Evolutionary conservation across 2,113 vertebrate genomes (phyloP).

Genomic region (Ameiurus melas): DNA sequence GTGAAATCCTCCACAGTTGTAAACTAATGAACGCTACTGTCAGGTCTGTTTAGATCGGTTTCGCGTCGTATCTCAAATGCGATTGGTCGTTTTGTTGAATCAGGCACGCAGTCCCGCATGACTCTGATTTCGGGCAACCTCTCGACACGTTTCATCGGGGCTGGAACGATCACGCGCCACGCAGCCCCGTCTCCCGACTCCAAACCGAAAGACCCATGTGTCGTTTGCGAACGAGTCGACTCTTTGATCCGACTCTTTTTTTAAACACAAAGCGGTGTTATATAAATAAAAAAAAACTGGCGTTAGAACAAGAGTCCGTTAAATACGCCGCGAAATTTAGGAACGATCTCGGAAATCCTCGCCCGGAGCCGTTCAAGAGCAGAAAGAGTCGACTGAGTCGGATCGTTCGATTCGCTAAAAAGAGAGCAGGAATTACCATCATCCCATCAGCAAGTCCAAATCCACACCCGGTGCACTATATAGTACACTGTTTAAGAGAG

Average conservation of each 20-base stretch:
- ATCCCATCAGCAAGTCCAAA: background rate
- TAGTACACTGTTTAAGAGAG: background rate
- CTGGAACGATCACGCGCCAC: background rate
- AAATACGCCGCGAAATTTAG: background rate
- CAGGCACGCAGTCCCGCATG: background rate
- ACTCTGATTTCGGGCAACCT: background rate
- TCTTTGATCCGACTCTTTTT: too few relatives aligned
- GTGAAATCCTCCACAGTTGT: background rate
- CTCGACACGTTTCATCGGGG: background rate
- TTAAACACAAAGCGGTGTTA: background rate
- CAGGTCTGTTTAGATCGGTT: background rate
- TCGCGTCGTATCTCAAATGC: background rate
- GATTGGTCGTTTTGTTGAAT: background rate
- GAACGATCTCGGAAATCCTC: background rate
- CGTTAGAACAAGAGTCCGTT: background rate
- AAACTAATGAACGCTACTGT: background rate
- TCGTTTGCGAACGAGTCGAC: background rate
- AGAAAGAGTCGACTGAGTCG: background rate
- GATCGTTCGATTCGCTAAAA: background rate
- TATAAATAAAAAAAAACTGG: background rate
- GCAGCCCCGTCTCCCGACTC: background rate
- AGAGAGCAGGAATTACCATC: background rate
- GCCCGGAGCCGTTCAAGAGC: background rate
- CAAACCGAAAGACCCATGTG: background rate
- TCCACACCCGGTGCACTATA: background rate